These are phyloP conservation scores for Stictonetta naevosa DNA, from an alignment of 2,113 vertebrate genomes.

Conservation along the genomic window DNA sequence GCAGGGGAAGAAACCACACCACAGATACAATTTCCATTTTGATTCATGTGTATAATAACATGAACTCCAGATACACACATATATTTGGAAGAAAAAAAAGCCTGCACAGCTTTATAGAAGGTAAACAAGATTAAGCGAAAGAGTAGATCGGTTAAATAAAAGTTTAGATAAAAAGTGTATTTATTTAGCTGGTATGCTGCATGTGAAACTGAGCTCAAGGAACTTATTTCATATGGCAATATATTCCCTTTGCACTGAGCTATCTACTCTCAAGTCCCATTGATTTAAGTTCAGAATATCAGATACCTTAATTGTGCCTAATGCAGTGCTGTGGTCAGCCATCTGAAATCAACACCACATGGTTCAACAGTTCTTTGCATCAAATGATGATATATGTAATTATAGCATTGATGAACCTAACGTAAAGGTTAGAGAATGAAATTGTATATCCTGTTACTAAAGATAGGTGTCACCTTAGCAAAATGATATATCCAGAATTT, in stretches of 20 bases:
- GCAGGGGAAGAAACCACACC: neutral
- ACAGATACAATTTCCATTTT: neutral
- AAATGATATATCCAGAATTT: neutral
- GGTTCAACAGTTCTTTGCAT: neutral
- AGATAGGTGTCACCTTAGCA: neutral
- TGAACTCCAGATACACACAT: neutral
- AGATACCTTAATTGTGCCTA: neutral
- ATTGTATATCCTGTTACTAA: neutral
- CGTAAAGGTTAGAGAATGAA: neutral
- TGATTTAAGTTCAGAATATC: neutral
- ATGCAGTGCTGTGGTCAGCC: neutral
- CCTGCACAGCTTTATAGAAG: neutral
- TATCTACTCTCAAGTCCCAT: neutral
- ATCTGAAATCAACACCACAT: neutral
- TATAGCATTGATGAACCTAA: neutral
- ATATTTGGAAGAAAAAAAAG: neutral
- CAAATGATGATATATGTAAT: neutral
- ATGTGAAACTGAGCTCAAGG: neutral
- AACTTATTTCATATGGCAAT: neutral
- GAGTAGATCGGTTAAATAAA: neutral
- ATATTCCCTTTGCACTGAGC: neutral
- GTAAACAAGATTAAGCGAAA: neutral
- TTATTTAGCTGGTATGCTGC: neutral
- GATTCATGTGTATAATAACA: neutral
- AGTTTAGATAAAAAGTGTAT: neutral